phyloP scores from a whole-genome alignment of 2,113 vertebrate species.

The Micronycteris hirsuta region DNA sequence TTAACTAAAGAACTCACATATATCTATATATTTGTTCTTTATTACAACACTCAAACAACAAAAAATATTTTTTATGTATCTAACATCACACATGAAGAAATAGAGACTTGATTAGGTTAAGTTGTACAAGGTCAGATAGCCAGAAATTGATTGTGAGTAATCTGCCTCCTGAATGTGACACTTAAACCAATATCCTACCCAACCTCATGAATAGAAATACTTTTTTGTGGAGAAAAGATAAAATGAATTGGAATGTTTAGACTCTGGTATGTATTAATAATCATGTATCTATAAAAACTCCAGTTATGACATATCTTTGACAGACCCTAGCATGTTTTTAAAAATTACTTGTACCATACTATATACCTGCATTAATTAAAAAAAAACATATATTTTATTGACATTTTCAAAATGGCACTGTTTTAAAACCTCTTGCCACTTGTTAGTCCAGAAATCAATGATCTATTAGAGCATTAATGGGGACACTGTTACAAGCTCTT shows the following conservation, averaged over 20 bases:
- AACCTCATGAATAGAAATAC: neutral
- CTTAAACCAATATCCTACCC: neutral
- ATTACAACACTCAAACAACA: neutral
- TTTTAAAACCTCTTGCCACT: slow-evolving; percentile 50
- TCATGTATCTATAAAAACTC: neutral
- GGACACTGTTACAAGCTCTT: slow-evolving; percentile 50
- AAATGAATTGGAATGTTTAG: neutral
- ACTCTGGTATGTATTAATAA: neutral
- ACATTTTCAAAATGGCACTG: slow-evolving; percentile 40
- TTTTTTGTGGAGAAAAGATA: neutral
- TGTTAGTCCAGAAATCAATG: slow-evolving; percentile 42
- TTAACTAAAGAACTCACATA: neutral
- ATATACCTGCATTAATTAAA: neutral
- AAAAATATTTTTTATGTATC: neutral
- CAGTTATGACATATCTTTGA: neutral
- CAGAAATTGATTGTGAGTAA: neutral
- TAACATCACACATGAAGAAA: neutral
- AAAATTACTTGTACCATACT: neutral
- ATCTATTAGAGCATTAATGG: slow-evolving; percentile 45
- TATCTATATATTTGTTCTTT: neutral
- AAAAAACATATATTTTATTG: slow-evolving; percentile 38
- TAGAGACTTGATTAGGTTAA: neutral
- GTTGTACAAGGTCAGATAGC: neutral
- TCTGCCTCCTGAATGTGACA: neutral
- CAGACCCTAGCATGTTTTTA: neutral